Percentiles rank a stretch among this genome's conserved stretches.
phyloP scores from a whole-genome alignment of 2,113 vertebrate genomes.

The Rhabdomys dilectus region DNA sequence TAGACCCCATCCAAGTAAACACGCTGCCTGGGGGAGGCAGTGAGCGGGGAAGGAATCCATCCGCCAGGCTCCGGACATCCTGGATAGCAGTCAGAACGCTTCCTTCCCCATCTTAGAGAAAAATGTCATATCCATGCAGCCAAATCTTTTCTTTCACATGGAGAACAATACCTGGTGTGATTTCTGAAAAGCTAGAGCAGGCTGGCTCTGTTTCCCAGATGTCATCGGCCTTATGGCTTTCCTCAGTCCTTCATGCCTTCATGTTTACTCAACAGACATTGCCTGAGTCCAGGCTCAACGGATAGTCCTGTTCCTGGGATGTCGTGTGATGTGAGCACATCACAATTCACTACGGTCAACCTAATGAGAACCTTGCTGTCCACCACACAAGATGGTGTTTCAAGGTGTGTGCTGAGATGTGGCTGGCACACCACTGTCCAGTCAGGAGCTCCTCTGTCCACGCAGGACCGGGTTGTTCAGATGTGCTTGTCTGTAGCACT shows the following conservation, averaged over 20 bases:
- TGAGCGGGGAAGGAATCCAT: constrained; percentile 79
- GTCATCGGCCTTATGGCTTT: background rate
- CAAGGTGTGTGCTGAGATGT: background rate
- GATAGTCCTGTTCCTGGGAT: background rate
- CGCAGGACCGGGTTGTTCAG: background rate
- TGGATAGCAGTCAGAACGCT: constrained; percentile 82
- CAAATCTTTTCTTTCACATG: constrained; percentile 84
- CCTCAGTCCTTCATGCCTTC: background rate
- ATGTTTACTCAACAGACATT: background rate
- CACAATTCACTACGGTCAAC: rapidly evolving
- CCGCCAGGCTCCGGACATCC: constrained; percentile 88
- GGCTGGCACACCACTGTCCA: background rate
- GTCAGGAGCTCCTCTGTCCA: background rate
- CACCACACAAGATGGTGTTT: no score
- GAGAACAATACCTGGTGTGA: constrained; percentile 37
- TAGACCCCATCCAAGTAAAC: constrained; percentile 86
- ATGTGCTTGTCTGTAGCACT: rapidly evolving
- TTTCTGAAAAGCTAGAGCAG: constrained; percentile 64
- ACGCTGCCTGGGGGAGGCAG: constrained; percentile 76
- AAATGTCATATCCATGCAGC: constrained; percentile 83
- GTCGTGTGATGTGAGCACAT: background rate
- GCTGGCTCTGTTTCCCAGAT: constrained; percentile 48
- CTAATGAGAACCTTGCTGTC: rapidly evolving
- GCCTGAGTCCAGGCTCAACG: background rate
- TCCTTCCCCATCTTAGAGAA: constrained; percentile 88